These are phyloP conservation scores for Planococcus citri DNA, from an alignment of 1,140 invertebrate species.

Conservation along the genomic window DNA sequence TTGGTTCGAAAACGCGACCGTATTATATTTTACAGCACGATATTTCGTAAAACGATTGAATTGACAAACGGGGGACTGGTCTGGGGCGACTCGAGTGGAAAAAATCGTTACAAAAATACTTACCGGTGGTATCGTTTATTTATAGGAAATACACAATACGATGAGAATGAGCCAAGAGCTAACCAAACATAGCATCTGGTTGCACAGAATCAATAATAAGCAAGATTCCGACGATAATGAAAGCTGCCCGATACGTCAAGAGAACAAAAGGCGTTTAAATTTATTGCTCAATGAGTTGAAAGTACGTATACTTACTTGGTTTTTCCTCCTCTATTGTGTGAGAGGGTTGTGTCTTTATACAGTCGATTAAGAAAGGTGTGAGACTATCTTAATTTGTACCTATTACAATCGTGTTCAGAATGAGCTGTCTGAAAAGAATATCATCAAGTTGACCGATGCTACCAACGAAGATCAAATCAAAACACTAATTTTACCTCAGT, in stretches of 20 bases:
- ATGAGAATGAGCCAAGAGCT: slow-evolving; percentile 61
- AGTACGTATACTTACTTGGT: slow-evolving; percentile 33
- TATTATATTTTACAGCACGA: no score
- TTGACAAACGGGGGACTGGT: no score
- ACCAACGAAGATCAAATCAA: slow-evolving; percentile 45
- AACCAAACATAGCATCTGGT: slow-evolving; percentile 59
- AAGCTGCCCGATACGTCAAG: slow-evolving; percentile 31
- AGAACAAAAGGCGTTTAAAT: slow-evolving; percentile 51
- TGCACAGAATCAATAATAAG: slow-evolving; percentile 42
- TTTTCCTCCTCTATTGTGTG: no score
- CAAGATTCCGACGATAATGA: slow-evolving; percentile 25
- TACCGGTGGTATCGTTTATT: slow-evolving; percentile 14
- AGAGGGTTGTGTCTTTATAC: no score
- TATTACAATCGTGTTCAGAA: slow-evolving; percentile 32
- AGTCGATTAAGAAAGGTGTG: no score
- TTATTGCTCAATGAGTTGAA: slow-evolving; percentile 56
- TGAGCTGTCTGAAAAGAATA: slow-evolving; percentile 47
- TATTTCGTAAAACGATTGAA: no score
- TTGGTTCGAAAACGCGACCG: no score
- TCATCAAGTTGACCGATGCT: slow-evolving; percentile 39
- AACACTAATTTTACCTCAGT: slow-evolving; percentile 37
- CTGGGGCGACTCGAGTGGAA: no score
- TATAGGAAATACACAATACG: slow-evolving; percentile 60
- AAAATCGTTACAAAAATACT: neutral
- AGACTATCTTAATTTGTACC: neutral